Conservation (phyloP, 2,888 invertebrate species). For the Parasteatoda lunata region DNA sequence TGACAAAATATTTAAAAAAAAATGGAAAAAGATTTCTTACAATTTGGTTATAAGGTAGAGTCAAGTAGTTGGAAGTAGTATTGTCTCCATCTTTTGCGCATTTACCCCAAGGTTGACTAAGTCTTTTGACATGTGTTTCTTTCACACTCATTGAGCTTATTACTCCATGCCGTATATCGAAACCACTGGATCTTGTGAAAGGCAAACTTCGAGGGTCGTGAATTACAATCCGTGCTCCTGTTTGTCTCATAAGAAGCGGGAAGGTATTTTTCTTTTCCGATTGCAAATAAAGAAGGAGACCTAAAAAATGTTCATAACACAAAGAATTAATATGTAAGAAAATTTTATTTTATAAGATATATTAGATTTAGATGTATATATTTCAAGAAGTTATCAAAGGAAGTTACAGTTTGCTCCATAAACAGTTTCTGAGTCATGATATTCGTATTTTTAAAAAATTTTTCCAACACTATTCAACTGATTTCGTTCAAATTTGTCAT, state of each 20-base stretch:
- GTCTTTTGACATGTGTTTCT: slow-evolving; percentile 18
- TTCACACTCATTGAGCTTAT: slow-evolving; percentile 23
- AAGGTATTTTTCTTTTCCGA: slow-evolving; percentile 10
- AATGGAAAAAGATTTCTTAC: slow-evolving; percentile 1
- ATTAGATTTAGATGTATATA: not conserved
- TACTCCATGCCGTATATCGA: slow-evolving; percentile 43
- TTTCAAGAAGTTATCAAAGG: too few relatives aligned
- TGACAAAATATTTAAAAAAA: too few relatives aligned
- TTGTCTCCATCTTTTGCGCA: slow-evolving; percentile 43
- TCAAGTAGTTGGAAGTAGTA: slow-evolving; percentile 8
- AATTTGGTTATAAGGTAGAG: slow-evolving; percentile 35
- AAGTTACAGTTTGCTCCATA: too few relatives aligned
- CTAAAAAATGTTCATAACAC: slow-evolving; percentile 3
- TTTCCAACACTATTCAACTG: too few relatives aligned
- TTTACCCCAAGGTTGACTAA: slow-evolving; percentile 38
- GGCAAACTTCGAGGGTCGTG: slow-evolving; percentile 52
- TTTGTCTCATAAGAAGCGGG: slow-evolving; percentile 3
- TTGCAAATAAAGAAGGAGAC: slow-evolving; percentile 45
- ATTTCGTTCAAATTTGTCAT: too few relatives aligned
- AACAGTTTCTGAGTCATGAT: too few relatives aligned
- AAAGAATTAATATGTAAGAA: too few relatives aligned
- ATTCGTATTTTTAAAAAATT: too few relatives aligned
- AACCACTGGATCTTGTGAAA: slow-evolving; percentile 23
- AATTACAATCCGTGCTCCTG: slow-evolving; percentile 33
- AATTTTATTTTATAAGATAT: not conserved